Percentiles rank a stretch among this genome's conserved stretches.
These are phyloP conservation scores for Microcebus murinus DNA, from an alignment of 2,113 vertebrate species.

Conservation along the genomic window DNA sequence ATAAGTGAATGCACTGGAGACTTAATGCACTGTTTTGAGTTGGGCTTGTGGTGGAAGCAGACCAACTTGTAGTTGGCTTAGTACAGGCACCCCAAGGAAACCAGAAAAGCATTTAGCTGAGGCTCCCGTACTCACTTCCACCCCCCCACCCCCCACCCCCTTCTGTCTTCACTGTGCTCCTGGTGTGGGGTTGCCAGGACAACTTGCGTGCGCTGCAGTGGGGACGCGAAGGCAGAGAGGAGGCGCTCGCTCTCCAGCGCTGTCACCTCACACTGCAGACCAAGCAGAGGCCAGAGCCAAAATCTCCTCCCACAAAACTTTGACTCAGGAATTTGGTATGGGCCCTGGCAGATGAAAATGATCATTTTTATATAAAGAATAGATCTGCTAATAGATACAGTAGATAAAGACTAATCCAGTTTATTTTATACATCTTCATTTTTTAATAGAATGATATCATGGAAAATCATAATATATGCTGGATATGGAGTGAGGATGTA, in stretches of 20 bases:
- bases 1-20: background rate
- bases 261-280: background rate
- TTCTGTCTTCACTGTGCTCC: too few relatives aligned
- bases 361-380: background rate
- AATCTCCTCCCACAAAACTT: background rate
- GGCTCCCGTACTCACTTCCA: background rate
- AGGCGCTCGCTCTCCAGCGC: background rate
- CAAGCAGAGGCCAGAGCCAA: background rate
- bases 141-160: too few relatives aligned
- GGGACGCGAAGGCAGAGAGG: background rate
- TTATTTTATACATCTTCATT: background rate
- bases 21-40: background rate
- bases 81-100: background rate
- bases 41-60: background rate
- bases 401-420: background rate
- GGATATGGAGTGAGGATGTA: background rate
- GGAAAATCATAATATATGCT: background rate
- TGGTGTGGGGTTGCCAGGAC: background rate
- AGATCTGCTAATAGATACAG: background rate
- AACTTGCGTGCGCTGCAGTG: accelerated
- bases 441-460: background rate
- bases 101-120: background rate
- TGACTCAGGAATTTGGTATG: background rate
- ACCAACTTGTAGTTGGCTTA: background rate
- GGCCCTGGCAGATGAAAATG: background rate